Evolutionary conservation across 2,888 invertebrate species (phyloP).

Genomic region (Sesia apiformis): DNA sequence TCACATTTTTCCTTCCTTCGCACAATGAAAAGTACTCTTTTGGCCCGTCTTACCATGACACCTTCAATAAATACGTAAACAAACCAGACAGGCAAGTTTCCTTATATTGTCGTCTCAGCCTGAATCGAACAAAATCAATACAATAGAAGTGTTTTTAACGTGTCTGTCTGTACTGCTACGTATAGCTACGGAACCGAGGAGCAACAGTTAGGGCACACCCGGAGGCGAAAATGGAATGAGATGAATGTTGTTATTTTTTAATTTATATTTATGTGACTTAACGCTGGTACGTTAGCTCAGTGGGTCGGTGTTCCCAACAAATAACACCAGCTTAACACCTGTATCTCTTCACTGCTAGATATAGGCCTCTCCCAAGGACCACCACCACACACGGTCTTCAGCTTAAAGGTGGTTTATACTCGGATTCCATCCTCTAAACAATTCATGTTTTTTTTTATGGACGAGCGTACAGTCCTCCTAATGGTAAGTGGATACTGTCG

Average conservation of each 20-base stretch:
- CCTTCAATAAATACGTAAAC: neutral
- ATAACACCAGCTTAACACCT: too few species aligned
- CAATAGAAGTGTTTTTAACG: conserved; percentile 57
- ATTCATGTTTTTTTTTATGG: too few species aligned
- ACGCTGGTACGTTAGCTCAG: too few species aligned
- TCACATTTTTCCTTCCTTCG: too few species aligned
- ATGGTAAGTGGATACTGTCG: too few species aligned
- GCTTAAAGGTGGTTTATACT: too few species aligned
- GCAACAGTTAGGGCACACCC: conserved; percentile 59
- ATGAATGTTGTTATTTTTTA: neutral
- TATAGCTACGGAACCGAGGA: conserved; percentile 20
- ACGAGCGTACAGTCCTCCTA: too few species aligned
- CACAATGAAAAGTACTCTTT: neutral
- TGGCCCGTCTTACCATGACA: conserved; percentile 1
- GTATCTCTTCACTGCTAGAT: too few species aligned
- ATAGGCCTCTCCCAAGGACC: too few species aligned
- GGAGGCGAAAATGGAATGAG: conserved; percentile 17
- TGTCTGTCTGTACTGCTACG: conserved; percentile 28
- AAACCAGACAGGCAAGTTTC: neutral
- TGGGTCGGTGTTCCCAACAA: too few species aligned
- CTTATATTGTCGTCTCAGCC: neutral
- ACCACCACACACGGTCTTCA: too few species aligned
- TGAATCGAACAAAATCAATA: conserved; percentile 68
- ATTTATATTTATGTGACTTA: neutral
- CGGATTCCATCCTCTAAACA: too few species aligned